A percentile compares a stretch with the other conserved stretches of the same genome.
Conservation (phyloP, 2,797 vertebrate genomes). For the Cyprinella venusta region DNA sequence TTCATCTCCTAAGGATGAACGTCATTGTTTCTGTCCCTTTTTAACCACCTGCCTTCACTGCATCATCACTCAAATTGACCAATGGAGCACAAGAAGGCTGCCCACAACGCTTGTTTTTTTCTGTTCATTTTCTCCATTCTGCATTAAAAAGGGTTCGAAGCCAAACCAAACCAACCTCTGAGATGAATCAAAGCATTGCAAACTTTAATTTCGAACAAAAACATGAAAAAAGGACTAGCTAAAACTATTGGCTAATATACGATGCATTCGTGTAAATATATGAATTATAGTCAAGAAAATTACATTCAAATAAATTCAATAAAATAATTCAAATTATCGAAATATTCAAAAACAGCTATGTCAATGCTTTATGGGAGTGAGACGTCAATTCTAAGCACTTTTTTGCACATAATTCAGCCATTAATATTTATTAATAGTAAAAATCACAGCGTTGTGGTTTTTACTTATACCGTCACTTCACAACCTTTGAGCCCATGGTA, state of each 20-base stretch:
- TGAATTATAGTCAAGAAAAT: not conserved
- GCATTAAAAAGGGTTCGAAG: not conserved
- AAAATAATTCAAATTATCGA: not conserved
- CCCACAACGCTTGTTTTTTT: not conserved
- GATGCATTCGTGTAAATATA: too few species aligned
- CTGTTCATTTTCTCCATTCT: not conserved
- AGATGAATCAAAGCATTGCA: too few species aligned
- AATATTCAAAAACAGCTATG: not conserved
- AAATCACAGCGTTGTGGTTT: not conserved
- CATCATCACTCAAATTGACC: conserved; percentile 21
- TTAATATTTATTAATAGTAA: not conserved
- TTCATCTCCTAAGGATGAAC: conserved; percentile 43
- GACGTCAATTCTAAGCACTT: not conserved
- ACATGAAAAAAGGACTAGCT: too few species aligned
- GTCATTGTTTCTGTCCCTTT: conserved; percentile 42
- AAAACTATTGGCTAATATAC: not conserved
- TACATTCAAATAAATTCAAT: too few species aligned
- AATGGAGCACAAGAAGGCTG: not conserved
- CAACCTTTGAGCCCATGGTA: not conserved
- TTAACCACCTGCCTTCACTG: conserved; percentile 31
- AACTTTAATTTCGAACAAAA: not conserved
- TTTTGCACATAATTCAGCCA: not conserved
- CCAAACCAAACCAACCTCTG: not conserved
- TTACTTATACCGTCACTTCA: not conserved
- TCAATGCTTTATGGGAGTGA: not conserved